phyloP scores from a whole-genome alignment of 2,113 vertebrate species.

The Edolisoma coerulescens region DNA sequence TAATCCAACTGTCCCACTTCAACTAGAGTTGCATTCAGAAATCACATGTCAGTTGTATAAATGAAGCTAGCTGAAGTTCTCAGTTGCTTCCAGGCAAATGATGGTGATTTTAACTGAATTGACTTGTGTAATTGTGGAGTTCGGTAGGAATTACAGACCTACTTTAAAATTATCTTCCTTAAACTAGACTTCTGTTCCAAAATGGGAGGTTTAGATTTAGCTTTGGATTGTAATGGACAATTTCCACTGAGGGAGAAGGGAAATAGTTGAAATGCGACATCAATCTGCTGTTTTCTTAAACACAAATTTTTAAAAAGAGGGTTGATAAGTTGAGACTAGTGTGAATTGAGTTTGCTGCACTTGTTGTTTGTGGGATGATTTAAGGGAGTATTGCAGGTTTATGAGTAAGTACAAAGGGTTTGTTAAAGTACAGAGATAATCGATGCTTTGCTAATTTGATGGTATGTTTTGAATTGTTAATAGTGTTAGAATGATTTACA shows the following conservation, averaged over 20 bases:
- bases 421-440: background rate
- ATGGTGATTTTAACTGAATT: constrained; percentile 44
- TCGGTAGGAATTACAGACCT: constrained; percentile 2
- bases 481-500: background rate
- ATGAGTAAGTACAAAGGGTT: background rate
- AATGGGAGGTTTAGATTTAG: background rate
- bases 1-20: constrained; percentile 37
- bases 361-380: background rate
- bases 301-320: background rate
- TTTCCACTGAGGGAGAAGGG: background rate
- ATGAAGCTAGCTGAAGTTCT: constrained; percentile 33
- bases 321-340: background rate
- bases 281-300: background rate
- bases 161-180: background rate
- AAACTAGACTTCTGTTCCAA: background rate
- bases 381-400: background rate
- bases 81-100: constrained; percentile 30
- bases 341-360: background rate
- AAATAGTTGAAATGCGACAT: background rate
- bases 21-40: constrained; percentile 32
- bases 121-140: constrained; percentile 19
- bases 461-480: constrained; percentile 31
- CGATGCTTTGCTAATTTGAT: background rate
- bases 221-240: background rate
- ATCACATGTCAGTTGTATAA: constrained; percentile 25